A percentile compares a stretch with the other conserved stretches of the same genome.
phyloP scores from a whole-genome alignment of 2,113 vertebrate genomes.

The Brachyhypopomus occidentalis region DNA sequence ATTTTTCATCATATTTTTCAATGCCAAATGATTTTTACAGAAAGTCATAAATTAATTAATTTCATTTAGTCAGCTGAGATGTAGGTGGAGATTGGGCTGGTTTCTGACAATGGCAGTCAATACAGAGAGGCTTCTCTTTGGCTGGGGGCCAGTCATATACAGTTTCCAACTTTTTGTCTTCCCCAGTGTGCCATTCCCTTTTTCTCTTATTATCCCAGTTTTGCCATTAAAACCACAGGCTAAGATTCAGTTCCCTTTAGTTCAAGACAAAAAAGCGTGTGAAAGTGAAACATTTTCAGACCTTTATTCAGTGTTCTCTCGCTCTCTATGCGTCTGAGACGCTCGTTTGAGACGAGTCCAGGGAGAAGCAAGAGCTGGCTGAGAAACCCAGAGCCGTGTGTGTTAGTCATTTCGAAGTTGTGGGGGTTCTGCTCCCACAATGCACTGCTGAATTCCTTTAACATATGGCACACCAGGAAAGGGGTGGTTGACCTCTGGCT shows the following conservation, averaged over 20 bases:
- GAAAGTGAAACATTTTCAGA: background rate
- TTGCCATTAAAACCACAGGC: background rate
- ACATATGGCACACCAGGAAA: conserved; percentile 84
- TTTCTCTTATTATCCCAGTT: background rate
- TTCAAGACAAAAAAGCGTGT: background rate
- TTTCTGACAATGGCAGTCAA: background rate
- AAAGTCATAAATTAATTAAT: too few relatives aligned
- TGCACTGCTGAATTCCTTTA: conserved; percentile 80
- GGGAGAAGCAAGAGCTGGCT: conserved; percentile 2
- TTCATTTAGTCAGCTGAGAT: too few relatives aligned
- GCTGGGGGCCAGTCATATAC: too few relatives aligned
- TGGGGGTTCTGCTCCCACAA: conserved; percentile 77
- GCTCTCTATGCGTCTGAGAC: conserved; percentile 26
- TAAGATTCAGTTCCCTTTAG: background rate
- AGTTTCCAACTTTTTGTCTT: background rate
- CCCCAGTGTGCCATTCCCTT: background rate
- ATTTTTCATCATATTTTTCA: too few relatives aligned
- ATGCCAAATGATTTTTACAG: too few relatives aligned
- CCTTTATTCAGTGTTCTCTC: conserved; percentile 11
- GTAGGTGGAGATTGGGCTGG: background rate
- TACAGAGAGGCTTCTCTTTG: too few relatives aligned
- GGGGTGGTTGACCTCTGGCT: conserved; percentile 80
- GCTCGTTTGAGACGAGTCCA: background rate
- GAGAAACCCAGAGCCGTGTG: conserved; percentile 58
- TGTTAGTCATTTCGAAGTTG: conserved; percentile 78